These are phyloP conservation scores for Sebastes goodei DNA, from an alignment of 2,797 vertebrate species.

Conservation along the genomic window DNA sequence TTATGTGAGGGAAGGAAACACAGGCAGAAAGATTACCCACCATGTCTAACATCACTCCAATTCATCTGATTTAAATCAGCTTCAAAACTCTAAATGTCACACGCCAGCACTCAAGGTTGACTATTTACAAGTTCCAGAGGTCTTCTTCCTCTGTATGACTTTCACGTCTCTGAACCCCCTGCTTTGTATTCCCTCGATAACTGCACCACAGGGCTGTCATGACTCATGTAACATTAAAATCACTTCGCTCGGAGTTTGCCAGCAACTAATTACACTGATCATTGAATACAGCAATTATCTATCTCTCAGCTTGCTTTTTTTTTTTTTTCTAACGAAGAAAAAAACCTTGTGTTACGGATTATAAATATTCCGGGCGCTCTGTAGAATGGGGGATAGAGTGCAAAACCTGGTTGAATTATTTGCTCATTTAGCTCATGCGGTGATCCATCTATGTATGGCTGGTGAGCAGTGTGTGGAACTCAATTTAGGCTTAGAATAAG, in stretches of 20 bases:
- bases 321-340: slow-evolving; percentile 59
- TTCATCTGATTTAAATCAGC: slow-evolving; percentile 21
- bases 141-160: slow-evolving; percentile 26
- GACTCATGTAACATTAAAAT: slow-evolving; percentile 75
- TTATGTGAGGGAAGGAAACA: neutral
- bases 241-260: slow-evolving; percentile 67
- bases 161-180: slow-evolving; percentile 37
- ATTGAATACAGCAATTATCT: slow-evolving; percentile 83
- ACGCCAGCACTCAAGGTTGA: slow-evolving; percentile 6
- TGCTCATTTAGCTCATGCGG: slow-evolving; percentile 62
- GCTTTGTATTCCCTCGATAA: slow-evolving; percentile 46
- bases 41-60: slow-evolving; percentile 2
- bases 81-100: slow-evolving; percentile 36
- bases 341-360: slow-evolving; percentile 63
- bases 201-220: slow-evolving; percentile 52
- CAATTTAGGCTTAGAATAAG: slow-evolving; percentile 53
- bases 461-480: slow-evolving; percentile 58
- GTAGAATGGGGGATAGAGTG: slow-evolving; percentile 15
- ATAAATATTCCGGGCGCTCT: slow-evolving; percentile 72
- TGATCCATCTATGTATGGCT: slow-evolving; percentile 60
- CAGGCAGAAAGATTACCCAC: neutral
- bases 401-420: slow-evolving; percentile 75
- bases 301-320: slow-evolving; percentile 57
- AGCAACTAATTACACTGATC: slow-evolving; percentile 83
- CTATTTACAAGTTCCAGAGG: slow-evolving; percentile 27